Evolutionary conservation across 2,797 vertebrate genomes (phyloP), one percentile per base, ranked within the genome.

Genomic region (Cuculus canorus): DNA sequence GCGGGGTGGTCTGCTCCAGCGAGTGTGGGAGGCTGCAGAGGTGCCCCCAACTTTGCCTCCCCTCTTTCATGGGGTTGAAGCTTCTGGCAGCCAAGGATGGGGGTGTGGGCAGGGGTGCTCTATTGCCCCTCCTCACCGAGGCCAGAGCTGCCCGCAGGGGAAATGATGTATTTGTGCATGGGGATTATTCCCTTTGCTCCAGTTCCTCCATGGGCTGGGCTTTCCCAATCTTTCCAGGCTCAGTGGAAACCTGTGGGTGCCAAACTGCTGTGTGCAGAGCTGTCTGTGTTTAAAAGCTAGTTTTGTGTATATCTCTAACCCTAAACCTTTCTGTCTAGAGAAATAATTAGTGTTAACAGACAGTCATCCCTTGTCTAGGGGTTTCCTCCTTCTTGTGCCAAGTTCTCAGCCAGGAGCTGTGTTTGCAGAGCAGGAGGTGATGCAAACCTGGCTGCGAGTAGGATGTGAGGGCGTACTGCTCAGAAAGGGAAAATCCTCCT

Each of bases 81-180:
- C 19, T 56, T 33, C 30, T 79, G 60, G 33, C 14, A 54, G 33
- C 9, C 13, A 27, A 33, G 47, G 39, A 8, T 5, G 3, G 50
- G n/a, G 63, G 13, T 53, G 66, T 4, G 8, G 69, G 33, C 39
- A 48, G 30, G 25, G 61, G 21, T 10, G 24, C 19, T 39, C 45
- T 1, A 2, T 32, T 4, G 2, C 21, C 33, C 32, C 7, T 43
- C 27, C 56, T 50, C 2, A 2, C 32, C 2, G 1, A 24, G 27
- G 78, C 25, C 47, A 22, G 70, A 41, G 64, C 52, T 48, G 53
- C 35, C 30, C 1, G 5, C 1, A 11, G 63, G 37, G 32, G 33
- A 39, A 30, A 35, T 13, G 3, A 15, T 11, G 32, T 6, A 10
- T 61, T 48, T 54, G 25, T 52, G 71, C 70, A 41, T 3, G 7